phyloP scores from a whole-genome alignment of 2,888 invertebrate species.

The Odontomyia ornata region DNA sequence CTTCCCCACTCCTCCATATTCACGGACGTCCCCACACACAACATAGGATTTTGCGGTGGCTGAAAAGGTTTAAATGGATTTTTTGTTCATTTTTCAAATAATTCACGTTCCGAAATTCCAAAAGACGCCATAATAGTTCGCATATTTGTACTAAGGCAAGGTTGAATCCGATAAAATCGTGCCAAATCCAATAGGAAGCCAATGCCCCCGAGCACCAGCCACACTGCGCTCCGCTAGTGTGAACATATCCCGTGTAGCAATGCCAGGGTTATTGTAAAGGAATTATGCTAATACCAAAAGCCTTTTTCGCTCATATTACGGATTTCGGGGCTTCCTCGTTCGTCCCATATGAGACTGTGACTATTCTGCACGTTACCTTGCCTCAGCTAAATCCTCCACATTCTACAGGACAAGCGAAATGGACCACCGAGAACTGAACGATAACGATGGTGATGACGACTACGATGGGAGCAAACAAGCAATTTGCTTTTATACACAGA shows the following conservation, averaged over 20 bases:
- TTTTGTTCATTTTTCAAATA: slow-evolving; percentile 8
- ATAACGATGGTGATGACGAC: background rate
- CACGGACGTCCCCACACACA: background rate
- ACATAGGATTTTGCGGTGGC: slow-evolving; percentile 6
- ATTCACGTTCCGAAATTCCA: slow-evolving; percentile 24
- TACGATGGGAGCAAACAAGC: background rate
- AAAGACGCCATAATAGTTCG: slow-evolving; percentile 35
- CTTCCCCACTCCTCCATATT: background rate
- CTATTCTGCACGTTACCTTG: background rate
- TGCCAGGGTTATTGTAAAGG: slow-evolving; percentile 25
- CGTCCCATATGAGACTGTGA: background rate
- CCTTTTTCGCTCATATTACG: slow-evolving; percentile 25
- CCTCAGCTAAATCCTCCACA: background rate
- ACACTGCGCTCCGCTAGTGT: background rate
- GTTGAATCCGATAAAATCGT: slow-evolving; percentile 33
- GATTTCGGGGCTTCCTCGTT: slow-evolving; percentile 1
- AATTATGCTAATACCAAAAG: slow-evolving; percentile 39
- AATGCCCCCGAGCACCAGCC: background rate
- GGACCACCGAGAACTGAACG: background rate
- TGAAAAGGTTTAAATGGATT: background rate
- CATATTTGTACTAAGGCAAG: slow-evolving; percentile 31
- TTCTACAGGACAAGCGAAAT: background rate
- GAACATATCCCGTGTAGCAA: slow-evolving; percentile 6
- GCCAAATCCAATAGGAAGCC: slow-evolving; percentile 25
- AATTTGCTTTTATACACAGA: slow-evolving; percentile 29